Base-by-base conservation (phyloP, 2,113 vertebrate genomes). In the Eclectus roratus region DNA sequence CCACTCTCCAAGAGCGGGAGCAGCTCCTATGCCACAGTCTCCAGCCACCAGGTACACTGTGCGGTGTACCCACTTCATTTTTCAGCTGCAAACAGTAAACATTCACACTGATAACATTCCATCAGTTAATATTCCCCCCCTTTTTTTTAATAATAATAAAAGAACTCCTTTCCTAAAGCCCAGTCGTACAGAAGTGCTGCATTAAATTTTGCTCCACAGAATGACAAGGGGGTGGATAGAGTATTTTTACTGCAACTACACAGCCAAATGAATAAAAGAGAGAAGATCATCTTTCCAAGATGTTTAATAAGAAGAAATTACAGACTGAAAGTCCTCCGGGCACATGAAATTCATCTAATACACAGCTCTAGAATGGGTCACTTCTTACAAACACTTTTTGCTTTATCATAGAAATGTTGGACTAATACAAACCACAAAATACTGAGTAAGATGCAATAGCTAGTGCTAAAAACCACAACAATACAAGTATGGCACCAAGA, bases 221-320 rank as follows among this genome's bases (percentile, higher is more conserved):
- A 46, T 3, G 44, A 11, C 1, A 6, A 72, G 9, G 9, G 9
- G 20, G 14, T 2, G 47, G 60, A 33, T 4, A 31, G 25, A 69
- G 50, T 3, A 17, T 41, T 60, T 65, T 50, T 27, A 60, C 60
- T 1, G 0, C 10, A 1, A 17, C 25, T 50, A 46, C 44, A 53
- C 43, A 29, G 18, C 9, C 31, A 10, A 86, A 33, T 7, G 28
- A 95, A 49, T 10, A 76, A 65, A 55, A n/a, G 20, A 86, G 25
- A 80, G 61, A 21, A 25, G 8, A 35, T 17, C 24, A 4, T 35
- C 46, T 88, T 77, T 80, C 60, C 93, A 88, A 90, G 85, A 43
- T n/a, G 35, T 96, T 97, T 97, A 97, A 83, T 97, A 55, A 44
- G 83, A 82, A 93, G 83, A 65, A 92, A 85, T 78, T n/a, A 88